Percentiles rank a stretch among this genome's conserved stretches.
Evolutionary conservation across 2,113 vertebrate genomes (phyloP).

Genomic region (Siphamia tubifer): DNA sequence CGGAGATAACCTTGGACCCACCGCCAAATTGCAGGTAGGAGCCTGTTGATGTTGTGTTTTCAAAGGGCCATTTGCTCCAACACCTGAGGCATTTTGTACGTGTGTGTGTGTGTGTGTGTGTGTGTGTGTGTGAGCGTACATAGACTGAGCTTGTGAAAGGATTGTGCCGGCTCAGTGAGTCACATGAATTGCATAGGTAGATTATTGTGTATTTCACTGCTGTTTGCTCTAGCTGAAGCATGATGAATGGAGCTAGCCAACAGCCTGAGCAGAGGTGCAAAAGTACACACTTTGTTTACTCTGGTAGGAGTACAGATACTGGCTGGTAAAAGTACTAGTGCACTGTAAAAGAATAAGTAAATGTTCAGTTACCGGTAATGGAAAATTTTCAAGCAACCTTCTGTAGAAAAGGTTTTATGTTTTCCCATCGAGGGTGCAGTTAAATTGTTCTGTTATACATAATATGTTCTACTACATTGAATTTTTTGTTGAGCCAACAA

Average conservation of each 20-base stretch:
- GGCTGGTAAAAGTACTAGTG: no score
- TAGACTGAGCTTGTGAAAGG: conserved; percentile 17
- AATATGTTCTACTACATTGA: no score
- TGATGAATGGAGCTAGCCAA: conserved; percentile 16
- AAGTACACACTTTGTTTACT: no score
- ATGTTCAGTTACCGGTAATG: no score
- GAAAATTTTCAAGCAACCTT: no score
- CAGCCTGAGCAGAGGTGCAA: neutral
- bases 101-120: conserved; percentile 14
- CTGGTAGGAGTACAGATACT: no score
- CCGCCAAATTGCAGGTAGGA: conserved; percentile 97
- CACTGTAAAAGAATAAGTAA: no score
- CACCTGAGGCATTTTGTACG: conserved; percentile 14
- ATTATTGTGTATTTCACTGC: conserved; percentile 16
- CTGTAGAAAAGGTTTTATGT: no score
- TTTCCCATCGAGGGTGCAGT: no score
- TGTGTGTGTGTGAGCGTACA: neutral
- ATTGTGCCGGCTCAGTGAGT: conserved; percentile 33
- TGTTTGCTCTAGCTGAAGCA: conserved; percentile 15
- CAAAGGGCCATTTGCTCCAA: conserved; percentile 3
- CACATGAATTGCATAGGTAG: conserved; percentile 29
- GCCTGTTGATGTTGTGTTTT: conserved; percentile 20
- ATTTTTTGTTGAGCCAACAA: no score
- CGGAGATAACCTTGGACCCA: conserved; percentile 95
- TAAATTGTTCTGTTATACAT: no score